Evolutionary conservation across 2,797 vertebrate species (phyloP).

Genomic region (Argyrosomus regius): DNA sequence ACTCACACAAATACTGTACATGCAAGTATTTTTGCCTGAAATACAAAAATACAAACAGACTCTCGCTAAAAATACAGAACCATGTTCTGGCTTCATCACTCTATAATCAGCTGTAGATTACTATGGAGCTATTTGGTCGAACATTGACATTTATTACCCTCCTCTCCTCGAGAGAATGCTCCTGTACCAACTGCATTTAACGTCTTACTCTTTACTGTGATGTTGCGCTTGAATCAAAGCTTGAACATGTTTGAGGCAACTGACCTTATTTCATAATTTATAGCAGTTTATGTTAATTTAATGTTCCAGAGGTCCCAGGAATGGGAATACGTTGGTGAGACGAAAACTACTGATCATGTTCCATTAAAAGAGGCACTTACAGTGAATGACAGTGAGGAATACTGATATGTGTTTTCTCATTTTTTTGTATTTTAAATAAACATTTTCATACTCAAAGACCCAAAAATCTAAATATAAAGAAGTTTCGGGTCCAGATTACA

Average conservation of each 20-base stretch:
- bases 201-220: conserved; percentile 54
- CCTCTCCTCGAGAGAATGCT: conserved; percentile 52
- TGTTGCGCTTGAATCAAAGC: conserved; percentile 56
- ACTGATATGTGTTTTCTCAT: neutral
- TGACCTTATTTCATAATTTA: conserved; percentile 73
- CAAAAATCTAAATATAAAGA: neutral
- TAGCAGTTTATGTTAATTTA: conserved; percentile 69
- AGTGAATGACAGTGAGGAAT: conserved; percentile 17
- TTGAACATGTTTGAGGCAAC: conserved; percentile 51
- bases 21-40: conserved; percentile 35
- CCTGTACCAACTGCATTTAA: conserved; percentile 55
- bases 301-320: conserved; percentile 47
- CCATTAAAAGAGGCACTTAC: conserved; percentile 23
- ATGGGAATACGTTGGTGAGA: conserved; percentile 58
- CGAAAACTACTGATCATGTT: conserved; percentile 36
- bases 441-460: neutral
- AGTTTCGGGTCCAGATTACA: neutral
- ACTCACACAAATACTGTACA: conserved; percentile 27
- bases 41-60: conserved; percentile 44
- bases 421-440: neutral
- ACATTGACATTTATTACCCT: conserved; percentile 67
- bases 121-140: conserved; percentile 81
- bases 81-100: conserved; percentile 61
- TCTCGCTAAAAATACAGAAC: conserved; percentile 5
- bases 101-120: conserved; percentile 82